Evolutionary conservation across 2,113 vertebrate species (phyloP).

Genomic region (Macroglossus sobrinus): DNA sequence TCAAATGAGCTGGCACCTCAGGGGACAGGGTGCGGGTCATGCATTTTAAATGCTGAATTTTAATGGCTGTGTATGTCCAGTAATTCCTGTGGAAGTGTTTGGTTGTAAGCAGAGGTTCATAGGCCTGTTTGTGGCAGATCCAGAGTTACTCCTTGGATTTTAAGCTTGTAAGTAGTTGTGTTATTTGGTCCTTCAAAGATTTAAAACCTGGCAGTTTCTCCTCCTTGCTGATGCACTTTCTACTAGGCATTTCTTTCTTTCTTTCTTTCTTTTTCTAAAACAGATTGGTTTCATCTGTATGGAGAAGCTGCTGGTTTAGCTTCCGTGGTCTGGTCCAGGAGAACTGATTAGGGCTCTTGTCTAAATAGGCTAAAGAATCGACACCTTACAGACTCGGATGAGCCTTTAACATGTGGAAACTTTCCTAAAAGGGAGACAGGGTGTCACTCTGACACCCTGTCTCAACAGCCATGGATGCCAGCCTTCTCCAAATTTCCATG

Average conservation of each 20-base stretch:
- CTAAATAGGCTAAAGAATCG: neutral
- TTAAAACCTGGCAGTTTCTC: neutral
- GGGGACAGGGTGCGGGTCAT: neutral
- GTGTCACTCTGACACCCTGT: neutral
- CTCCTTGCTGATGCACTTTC: neutral
- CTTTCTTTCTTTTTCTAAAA: neutral
- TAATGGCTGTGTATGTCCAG: neutral
- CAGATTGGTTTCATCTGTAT: neutral
- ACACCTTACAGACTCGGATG: neutral
- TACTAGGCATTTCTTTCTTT: neutral
- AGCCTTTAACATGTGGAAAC: neutral
- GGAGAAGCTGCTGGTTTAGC: neutral
- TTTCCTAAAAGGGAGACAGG: fast-evolving
- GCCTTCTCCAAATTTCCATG: fast-evolving
- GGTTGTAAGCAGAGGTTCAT: neutral
- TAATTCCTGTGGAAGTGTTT: neutral
- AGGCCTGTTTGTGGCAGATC: neutral
- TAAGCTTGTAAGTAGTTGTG: neutral
- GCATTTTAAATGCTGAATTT: neutral
- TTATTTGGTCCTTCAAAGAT: neutral
- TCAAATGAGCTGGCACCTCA: neutral
- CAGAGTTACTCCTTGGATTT: neutral
- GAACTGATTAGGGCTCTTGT: neutral
- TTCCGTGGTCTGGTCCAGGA: neutral
- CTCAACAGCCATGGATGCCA: fast-evolving